A percentile compares a stretch with the other conserved stretches of the same genome.
phyloP scores from a whole-genome alignment of 2,888 invertebrate species.

The Calliphora vomitoria region DNA sequence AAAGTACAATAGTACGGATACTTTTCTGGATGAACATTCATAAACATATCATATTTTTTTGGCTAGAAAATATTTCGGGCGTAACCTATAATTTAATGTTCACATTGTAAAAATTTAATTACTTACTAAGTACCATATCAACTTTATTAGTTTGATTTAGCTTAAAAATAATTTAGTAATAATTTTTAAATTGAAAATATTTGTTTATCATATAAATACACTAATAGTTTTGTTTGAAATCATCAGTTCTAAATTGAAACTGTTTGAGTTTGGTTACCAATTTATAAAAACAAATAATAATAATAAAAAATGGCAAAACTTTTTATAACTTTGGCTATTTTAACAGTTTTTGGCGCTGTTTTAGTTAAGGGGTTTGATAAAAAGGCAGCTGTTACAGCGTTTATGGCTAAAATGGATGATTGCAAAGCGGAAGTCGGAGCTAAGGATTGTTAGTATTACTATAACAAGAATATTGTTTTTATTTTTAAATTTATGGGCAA shows the following conservation, averaged over 20 bases:
- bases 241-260: slow-evolving; percentile 28
- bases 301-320: slow-evolving; percentile 68
- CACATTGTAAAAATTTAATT: slow-evolving; percentile 67
- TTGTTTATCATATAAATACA: slow-evolving; percentile 24
- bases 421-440: slow-evolving; percentile 81
- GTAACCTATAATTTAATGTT: slow-evolving; percentile 77
- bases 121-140: no score
- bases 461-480: background rate
- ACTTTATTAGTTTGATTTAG: no score
- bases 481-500: no score
- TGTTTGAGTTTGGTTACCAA: slow-evolving; percentile 3
- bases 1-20: no score
- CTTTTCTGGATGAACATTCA: no score
- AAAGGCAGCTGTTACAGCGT: slow-evolving; percentile 76
- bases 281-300: background rate
- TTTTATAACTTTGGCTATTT: slow-evolving; percentile 47
- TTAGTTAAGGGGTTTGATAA: slow-evolving; percentile 74
- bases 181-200: background rate
- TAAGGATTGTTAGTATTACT: slow-evolving; percentile 73
- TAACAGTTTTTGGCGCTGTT: slow-evolving; percentile 59
- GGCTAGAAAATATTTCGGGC: background rate
- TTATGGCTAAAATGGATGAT: slow-evolving; percentile 74
- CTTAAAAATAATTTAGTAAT: background rate
- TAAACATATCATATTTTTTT: background rate
- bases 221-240: background rate